These are phyloP conservation scores for Drosophila colorata DNA, from an alignment of 2,888 invertebrate genomes.

Conservation along the genomic window DNA sequence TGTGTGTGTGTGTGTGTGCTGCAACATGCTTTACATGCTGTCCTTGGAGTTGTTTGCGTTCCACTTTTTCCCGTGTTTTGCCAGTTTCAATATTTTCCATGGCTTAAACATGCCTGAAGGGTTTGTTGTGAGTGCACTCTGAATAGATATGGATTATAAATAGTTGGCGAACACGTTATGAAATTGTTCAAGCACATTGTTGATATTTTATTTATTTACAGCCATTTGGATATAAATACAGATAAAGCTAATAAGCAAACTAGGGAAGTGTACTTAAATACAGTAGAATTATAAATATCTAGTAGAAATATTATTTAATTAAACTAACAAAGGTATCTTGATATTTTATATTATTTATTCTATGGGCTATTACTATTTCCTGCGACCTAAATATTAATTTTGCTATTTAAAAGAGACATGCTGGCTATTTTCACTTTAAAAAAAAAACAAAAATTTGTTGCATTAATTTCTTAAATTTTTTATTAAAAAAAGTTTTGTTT, in stretches of 20 bases:
- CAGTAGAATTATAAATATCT: too few relatives aligned
- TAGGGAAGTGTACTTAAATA: too few relatives aligned
- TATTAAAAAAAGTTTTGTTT: too few relatives aligned
- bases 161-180: conserved; percentile 21
- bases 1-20: conserved; percentile 10
- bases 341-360: too few relatives aligned
- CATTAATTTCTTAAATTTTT: too few relatives aligned
- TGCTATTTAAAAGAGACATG: too few relatives aligned
- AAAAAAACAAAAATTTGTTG: too few relatives aligned
- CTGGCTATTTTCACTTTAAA: too few relatives aligned
- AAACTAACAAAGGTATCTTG: too few relatives aligned
- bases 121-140: conserved; percentile 17
- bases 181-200: conserved; percentile 13
- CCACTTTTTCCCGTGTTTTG: conserved; percentile 27
- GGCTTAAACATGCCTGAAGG: conserved; percentile 22
- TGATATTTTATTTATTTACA: neutral
- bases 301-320: too few relatives aligned
- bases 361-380: too few relatives aligned
- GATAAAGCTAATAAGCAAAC: neutral
- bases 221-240: neutral
- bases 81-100: conserved; percentile 19
- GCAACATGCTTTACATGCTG: conserved; percentile 22
- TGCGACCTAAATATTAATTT: too few relatives aligned
- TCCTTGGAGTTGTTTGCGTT: conserved; percentile 30
- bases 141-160: conserved; percentile 12